Conservation (phyloP, 2,113 vertebrate species). For the Turdus rufiventris region DNA sequence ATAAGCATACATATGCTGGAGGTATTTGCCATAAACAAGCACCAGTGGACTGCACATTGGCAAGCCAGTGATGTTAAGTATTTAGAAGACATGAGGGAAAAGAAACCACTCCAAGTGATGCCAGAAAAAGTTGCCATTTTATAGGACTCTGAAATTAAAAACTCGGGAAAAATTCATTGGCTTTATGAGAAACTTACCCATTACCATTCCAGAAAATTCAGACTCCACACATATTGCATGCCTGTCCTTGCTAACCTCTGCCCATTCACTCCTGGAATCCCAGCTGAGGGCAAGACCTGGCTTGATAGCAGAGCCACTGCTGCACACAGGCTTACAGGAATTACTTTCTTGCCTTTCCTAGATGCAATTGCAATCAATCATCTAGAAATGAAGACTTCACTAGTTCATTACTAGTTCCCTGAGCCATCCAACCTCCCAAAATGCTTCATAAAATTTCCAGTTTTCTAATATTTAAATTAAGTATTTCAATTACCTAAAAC, state of each 20-base stretch:
- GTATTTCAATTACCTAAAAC: conserved; percentile 29
- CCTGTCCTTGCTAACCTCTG: background rate
- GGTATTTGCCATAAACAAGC: conserved; percentile 17
- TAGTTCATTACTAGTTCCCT: conserved; percentile 3
- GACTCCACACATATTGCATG: background rate
- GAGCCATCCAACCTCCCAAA: background rate
- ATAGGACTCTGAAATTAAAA: background rate
- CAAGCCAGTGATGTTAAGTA: background rate
- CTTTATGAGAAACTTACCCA: background rate
- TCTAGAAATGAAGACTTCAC: background rate
- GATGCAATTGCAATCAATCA: background rate
- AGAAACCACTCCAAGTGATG: background rate
- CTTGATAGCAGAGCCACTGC: background rate
- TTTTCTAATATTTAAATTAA: conserved; percentile 51
- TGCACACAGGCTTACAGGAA: background rate
- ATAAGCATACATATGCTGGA: background rate
- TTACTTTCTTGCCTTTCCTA: background rate
- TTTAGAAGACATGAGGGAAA: background rate
- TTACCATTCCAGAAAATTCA: background rate
- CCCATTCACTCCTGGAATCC: background rate
- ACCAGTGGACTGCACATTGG: background rate
- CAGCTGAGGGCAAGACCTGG: background rate
- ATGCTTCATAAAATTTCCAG: conserved; percentile 5
- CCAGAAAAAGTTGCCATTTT: background rate
- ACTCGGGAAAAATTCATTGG: background rate